Percentiles rank a stretch among this genome's conserved stretches.
Conservation (phyloP, 2,113 vertebrate genomes). For the Pampusana beccarii region DNA sequence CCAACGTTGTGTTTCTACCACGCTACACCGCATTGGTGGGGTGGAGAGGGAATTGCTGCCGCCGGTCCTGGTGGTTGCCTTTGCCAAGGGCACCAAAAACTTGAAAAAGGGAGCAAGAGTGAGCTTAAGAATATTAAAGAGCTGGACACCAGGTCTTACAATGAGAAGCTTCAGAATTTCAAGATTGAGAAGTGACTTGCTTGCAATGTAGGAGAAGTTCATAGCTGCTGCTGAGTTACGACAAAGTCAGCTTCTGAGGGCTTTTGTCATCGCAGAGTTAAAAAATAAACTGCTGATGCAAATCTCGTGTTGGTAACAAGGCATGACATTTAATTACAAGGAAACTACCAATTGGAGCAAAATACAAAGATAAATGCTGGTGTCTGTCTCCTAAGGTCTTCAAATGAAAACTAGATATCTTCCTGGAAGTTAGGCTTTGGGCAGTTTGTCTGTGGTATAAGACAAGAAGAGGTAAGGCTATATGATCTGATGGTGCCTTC, state of each 20-base stretch:
- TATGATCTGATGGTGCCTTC: background rate
- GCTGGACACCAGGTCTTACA: background rate
- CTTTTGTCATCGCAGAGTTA: background rate
- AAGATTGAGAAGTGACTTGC: background rate
- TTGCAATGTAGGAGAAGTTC: background rate
- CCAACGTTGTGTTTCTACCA: background rate
- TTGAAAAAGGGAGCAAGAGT: background rate
- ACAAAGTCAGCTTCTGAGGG: background rate
- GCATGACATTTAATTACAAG: background rate
- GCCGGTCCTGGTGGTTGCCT: background rate
- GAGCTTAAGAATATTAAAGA: background rate
- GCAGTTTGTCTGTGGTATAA: background rate
- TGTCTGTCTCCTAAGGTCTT: background rate
- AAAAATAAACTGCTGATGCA: background rate
- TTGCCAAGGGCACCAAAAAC: background rate
- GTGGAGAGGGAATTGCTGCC: background rate
- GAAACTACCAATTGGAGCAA: background rate
- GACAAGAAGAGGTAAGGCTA: too few relatives aligned
- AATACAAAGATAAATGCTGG: background rate
- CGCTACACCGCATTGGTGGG: fast-evolving
- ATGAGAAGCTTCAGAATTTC: background rate
- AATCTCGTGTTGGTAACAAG: background rate
- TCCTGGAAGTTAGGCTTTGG: background rate
- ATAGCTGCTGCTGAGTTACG: background rate
- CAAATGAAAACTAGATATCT: background rate